Base-by-base conservation (phyloP, 2,113 vertebrate genomes). In the Oryctolagus cuniculus region DNA sequence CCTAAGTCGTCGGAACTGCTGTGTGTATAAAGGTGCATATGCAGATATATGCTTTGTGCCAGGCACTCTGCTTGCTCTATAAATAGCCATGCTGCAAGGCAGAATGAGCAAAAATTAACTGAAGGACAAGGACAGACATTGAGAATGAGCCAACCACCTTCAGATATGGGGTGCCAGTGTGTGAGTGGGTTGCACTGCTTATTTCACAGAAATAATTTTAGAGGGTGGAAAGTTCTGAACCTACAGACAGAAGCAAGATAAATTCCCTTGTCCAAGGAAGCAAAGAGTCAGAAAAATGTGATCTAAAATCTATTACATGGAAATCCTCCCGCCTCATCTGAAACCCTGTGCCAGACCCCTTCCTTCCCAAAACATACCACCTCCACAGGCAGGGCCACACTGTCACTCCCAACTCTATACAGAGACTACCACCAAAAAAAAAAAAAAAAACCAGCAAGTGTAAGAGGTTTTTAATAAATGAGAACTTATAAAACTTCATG, bases 381-480 rank as follows among this genome's bases (percentile, higher is more conserved):
- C 34, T 74, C 49, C 66, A 31, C 2, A 44, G 31, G 61, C 6
- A 67, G n/a, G 51, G 66, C 16, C 16, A 0, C 0, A 36, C 63
- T 22, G 2, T 75, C 53, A 79, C 34, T 79, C 67, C 29, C 44
- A 83, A 63, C 34, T 61, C 34, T 80, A 53, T 49, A 67, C 10
- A 34, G 44, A 77, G 12, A 69, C 22, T 83, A 75, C 44, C 27
- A 53, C 17, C 2, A 29, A 82, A 55, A 86, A 91, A 88, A 94
- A 15, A 1, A 29, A 82, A 55, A 86, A 91, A 88, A 94, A 15
- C 44, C 34, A 51, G 25, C 63, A 93, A 38, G 25, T 13, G 25
- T 63, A 70, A 78, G 27, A 78, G 27, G 27, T 25, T 87, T 80
- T 72, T 69, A 95, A 93, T 89, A 95, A 74, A 95, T 93, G 69